Evolutionary conservation across 2,888 invertebrate species (phyloP).

Genomic region (Oligia strigilis): DNA sequence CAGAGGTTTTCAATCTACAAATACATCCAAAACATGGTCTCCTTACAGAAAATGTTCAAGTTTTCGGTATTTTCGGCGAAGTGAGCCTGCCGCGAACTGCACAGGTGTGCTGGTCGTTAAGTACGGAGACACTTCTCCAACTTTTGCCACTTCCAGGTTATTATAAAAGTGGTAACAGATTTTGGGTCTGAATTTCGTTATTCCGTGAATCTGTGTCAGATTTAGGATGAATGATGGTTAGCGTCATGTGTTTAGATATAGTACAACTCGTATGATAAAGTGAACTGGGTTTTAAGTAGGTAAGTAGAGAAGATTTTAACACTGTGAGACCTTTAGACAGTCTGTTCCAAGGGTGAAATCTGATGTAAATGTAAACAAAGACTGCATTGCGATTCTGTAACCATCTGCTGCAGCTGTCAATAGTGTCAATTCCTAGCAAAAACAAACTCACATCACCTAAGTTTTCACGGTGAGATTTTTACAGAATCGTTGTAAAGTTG

Average conservation of each 20-base stretch:
- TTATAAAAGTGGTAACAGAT: constrained; percentile 42
- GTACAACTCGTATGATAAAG: too few species aligned
- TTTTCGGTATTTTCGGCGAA: constrained; percentile 46
- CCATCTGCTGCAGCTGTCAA: too few species aligned
- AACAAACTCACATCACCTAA: too few species aligned
- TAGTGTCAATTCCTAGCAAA: too few species aligned
- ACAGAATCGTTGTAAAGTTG: too few species aligned
- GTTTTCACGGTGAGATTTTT: too few species aligned
- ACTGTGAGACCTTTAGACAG: too few species aligned
- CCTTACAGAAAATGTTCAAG: constrained; percentile 42
- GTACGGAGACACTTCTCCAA: constrained; percentile 45
- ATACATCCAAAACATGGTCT: constrained; percentile 32
- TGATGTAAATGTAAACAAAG: too few species aligned
- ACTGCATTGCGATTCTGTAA: too few species aligned
- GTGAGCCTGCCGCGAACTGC: constrained; percentile 38
- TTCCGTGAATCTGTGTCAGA: neutral
- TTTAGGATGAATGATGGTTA: neutral
- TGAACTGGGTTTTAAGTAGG: too few species aligned
- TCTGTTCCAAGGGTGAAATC: too few species aligned
- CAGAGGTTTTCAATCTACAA: neutral
- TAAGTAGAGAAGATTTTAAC: too few species aligned
- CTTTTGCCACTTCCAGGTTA: constrained; percentile 39
- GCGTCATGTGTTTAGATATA: neutral
- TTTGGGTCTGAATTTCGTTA: constrained; percentile 15
- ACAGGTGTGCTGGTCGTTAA: constrained; percentile 59